A percentile compares a stretch with the other conserved stretches of the same genome.
Conservation (phyloP, 2,113 vertebrate genomes). For the Aleadryas rufinucha region DNA sequence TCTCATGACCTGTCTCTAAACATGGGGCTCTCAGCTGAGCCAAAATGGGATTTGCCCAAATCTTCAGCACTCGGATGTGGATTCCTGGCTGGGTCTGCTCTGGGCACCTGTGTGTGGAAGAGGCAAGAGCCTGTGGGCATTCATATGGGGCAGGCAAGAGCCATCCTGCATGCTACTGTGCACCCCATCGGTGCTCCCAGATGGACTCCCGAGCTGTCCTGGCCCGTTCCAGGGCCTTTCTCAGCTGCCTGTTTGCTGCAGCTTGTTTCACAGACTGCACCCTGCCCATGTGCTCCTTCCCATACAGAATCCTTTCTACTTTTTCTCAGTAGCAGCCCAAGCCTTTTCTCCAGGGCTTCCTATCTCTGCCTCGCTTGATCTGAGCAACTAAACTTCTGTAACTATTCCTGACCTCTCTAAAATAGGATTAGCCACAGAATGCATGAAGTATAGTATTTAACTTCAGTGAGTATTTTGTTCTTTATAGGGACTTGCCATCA, state of each 20-base stretch:
- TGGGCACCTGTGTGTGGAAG: background rate
- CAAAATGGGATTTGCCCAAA: background rate
- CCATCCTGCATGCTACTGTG: rapidly evolving
- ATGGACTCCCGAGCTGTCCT: rapidly evolving
- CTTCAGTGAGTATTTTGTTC: background rate
- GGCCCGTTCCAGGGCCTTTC: background rate
- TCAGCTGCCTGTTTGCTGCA: background rate
- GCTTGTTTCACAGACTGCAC: background rate
- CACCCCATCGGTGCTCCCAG: rapidly evolving
- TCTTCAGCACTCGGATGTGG: background rate
- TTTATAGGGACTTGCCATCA: background rate
- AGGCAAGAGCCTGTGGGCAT: background rate
- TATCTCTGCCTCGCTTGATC: background rate
- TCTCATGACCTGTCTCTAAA: background rate
- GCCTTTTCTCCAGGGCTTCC: background rate
- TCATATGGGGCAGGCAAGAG: rapidly evolving
- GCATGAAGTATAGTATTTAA: background rate
- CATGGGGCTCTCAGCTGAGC: background rate
- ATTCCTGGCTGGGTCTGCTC: background rate
- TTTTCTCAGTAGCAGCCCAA: background rate
- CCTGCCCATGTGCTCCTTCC: background rate
- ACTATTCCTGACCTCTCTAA: background rate
- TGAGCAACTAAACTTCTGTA: background rate
- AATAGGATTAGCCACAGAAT: background rate
- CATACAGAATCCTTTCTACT: background rate